These are phyloP conservation scores for Spilogale gracilis DNA, from an alignment of 2,113 vertebrate genomes.

Conservation along the genomic window DNA sequence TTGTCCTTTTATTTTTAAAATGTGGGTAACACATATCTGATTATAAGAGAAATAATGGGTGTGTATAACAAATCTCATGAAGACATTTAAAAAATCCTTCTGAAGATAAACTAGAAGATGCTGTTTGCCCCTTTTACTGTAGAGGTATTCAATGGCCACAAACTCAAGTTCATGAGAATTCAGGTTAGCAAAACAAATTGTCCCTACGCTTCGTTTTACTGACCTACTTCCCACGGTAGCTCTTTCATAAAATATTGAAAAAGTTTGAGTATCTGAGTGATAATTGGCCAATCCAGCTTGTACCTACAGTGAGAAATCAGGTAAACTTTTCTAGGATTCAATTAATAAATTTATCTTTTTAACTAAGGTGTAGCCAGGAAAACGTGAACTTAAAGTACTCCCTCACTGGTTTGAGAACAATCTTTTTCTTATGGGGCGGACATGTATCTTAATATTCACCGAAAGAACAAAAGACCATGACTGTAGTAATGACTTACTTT, in stretches of 20 bases:
- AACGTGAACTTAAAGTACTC: slow-evolving; percentile 2
- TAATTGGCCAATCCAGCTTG: not conserved
- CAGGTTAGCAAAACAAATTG: not conserved
- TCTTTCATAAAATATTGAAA: slow-evolving; percentile 38
- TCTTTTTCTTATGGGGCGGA: not conserved
- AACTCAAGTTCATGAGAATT: not conserved
- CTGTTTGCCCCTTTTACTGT: not conserved
- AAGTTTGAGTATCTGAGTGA: not conserved
- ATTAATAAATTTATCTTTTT: not conserved
- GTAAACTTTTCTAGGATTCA: not conserved
- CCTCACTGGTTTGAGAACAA: not conserved
- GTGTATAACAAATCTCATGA: not conserved
- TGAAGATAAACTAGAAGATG: slow-evolving; percentile 22
- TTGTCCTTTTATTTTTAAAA: slow-evolving; percentile 36
- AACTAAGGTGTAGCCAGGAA: not conserved
- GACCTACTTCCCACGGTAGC: not conserved
- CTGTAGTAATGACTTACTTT: not conserved
- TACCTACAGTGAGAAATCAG: slow-evolving; percentile 15
- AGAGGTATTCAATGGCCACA: not conserved
- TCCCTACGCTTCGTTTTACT: not conserved
- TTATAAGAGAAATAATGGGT: not conserved
- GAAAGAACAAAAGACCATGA: not conserved
- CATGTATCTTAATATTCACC: not conserved
- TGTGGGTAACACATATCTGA: not conserved
- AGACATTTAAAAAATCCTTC: not conserved